phyloP scores from a whole-genome alignment of 1,140 invertebrate genomes.

The Micrasema minimum region DNA sequence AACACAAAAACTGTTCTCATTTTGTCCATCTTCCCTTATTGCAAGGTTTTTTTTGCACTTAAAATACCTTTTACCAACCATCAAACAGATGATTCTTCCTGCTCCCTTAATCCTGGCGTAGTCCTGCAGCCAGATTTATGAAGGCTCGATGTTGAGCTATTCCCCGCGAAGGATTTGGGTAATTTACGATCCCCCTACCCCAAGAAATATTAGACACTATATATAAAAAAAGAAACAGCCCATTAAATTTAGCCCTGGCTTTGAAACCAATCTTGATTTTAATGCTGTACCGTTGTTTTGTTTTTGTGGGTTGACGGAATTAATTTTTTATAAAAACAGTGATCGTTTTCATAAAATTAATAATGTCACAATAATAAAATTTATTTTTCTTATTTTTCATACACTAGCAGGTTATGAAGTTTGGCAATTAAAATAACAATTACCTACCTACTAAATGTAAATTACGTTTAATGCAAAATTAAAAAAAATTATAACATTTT shows the following conservation, averaged over 20 bases:
- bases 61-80: conserved; percentile 6
- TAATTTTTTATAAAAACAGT: no score
- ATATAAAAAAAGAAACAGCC: conserved; percentile 19
- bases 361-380: no score
- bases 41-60: not conserved
- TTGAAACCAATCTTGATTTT: not conserved
- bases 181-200: conserved; percentile 31
- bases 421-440: no score
- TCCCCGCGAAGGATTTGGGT: conserved; percentile 44
- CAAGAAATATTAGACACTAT: conserved; percentile 11
- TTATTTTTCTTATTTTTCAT: no score
- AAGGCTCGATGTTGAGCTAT: conserved; percentile 29
- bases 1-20: no score
- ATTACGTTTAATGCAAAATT: no score
- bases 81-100: conserved; percentile 39
- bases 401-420: no score
- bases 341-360: no score
- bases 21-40: no score
- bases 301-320: no score
- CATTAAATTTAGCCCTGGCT: conserved; percentile 17
- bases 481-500: no score
- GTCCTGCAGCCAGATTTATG: conserved; percentile 41
- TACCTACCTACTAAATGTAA: no score
- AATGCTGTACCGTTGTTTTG: not conserved
- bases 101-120: conserved; percentile 29